Percentiles rank a stretch among this genome's conserved stretches.
These are phyloP conservation scores for Siniperca chuatsi DNA, from an alignment of 2,113 vertebrate species.

Conservation along the genomic window DNA sequence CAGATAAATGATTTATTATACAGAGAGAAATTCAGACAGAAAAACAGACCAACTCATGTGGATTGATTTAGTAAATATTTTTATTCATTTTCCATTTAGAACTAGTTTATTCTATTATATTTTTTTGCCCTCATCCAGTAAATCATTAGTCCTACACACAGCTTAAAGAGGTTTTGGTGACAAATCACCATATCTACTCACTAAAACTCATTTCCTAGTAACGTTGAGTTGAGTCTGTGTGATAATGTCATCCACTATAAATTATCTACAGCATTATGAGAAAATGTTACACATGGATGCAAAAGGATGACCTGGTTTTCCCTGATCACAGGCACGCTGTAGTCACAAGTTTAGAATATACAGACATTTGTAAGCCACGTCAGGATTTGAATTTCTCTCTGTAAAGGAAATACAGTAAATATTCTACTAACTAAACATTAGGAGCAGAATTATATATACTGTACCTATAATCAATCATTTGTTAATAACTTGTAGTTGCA, in stretches of 20 bases:
- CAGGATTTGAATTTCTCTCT: neutral
- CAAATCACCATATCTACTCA: constrained; percentile 9
- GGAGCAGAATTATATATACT: neutral
- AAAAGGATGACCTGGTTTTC: neutral
- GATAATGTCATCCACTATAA: neutral
- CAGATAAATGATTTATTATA: constrained; percentile 15
- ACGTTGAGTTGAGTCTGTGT: neutral
- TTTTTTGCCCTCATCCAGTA: neutral
- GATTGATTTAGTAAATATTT: neutral
- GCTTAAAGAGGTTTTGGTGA: neutral
- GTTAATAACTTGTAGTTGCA: neutral
- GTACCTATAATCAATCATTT: neutral
- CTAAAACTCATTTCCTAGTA: neutral
- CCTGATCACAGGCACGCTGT: neutral
- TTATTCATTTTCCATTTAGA: neutral
- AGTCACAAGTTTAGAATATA: neutral
- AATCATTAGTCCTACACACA: neutral
- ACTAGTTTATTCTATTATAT: neutral
- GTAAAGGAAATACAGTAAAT: neutral
- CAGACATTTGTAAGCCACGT: neutral
- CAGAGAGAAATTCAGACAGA: neutral
- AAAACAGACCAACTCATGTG: neutral
- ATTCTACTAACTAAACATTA: neutral
- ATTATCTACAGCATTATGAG: neutral
- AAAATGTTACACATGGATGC: neutral